Evolutionary conservation across 2,888 invertebrate genomes (phyloP).

Genomic region (Ligdia adustata): DNA sequence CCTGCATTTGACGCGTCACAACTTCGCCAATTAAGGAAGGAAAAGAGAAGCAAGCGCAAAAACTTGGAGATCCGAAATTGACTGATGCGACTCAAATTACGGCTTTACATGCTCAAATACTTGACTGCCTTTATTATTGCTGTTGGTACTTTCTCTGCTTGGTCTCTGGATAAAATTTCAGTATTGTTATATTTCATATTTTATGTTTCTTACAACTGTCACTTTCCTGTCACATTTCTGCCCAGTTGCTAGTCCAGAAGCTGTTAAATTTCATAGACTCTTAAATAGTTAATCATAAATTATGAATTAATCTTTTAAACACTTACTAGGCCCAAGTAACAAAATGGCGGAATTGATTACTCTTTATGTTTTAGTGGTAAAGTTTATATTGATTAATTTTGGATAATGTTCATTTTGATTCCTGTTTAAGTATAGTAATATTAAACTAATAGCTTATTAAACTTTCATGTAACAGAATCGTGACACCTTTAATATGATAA

Average conservation of each 20-base stretch:
- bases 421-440: slow-evolving; percentile 10
- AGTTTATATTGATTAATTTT: slow-evolving; percentile 21
- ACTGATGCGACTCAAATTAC: slow-evolving; percentile 26
- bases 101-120: slow-evolving; percentile 25
- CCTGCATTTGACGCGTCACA: slow-evolving; percentile 28
- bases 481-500: slow-evolving; percentile 15
- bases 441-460: slow-evolving; percentile 14
- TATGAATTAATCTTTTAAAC: no score
- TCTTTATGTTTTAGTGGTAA: slow-evolving; percentile 2
- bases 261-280: no score
- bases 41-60: slow-evolving; percentile 27
- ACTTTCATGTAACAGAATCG: slow-evolving; percentile 9
- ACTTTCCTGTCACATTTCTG: no score
- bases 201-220: no score
- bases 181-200: background rate
- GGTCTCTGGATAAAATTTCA: background rate
- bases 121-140: slow-evolving; percentile 9
- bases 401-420: slow-evolving; percentile 9
- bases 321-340: background rate
- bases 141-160: background rate
- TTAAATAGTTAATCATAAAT: no score
- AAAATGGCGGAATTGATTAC: slow-evolving; percentile 6
- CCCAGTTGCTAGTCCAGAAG: no score
- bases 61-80: slow-evolving; percentile 26
- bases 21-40: slow-evolving; percentile 33